Base-by-base conservation (phyloP, 1,140 invertebrate genomes). In the Rhopalosiphum maidis region DNA sequence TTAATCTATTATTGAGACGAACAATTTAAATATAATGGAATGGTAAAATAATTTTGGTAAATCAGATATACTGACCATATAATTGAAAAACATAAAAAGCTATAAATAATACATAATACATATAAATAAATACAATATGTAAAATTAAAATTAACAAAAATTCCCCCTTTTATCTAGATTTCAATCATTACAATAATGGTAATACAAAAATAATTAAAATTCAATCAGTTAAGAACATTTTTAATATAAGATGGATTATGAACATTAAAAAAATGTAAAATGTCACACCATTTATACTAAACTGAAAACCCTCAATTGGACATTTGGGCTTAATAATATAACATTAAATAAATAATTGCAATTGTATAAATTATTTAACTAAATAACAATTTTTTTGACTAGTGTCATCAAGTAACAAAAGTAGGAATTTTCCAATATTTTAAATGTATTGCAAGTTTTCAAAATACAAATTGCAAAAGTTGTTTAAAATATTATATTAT, bases 371-470 rank as follows among this genome's bases (percentile, higher is more conserved):
- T 37, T 55, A 89, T 89, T 89, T 25, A 55, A 89, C 18, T 55
- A 88, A 88, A 89, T 18, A 55, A 55, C 54, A 41, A 55, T 89
- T 89, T 35, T 55, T 37, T 89, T 55, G 35, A 55, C 54, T 30
- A 68, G 89, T 68, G 37, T 68, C 43, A 15, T 90, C 51, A 60
- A 60, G n/a, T 90, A 60, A 23, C 18, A 68, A 68, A 25, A 90
- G 43, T 43, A 60, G 23, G 37, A 68, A 43, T 90, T 46, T 25
- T 30, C 0, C 22, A 41, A 41, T 9, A 54, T 89, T 37, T 54
- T 4, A 35, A 30, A 60, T 54, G 48, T 89, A 54, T 54, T 22
- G 6, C 35, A 43, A 90, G 18, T 90, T 43, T 90, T 30, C 18
- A 90, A 41, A 90, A 90, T 68, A 68, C 18, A 90, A 30, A 90